phyloP scores from a whole-genome alignment of 2,888 invertebrate species.

The Carpatolechia fugitivella region DNA sequence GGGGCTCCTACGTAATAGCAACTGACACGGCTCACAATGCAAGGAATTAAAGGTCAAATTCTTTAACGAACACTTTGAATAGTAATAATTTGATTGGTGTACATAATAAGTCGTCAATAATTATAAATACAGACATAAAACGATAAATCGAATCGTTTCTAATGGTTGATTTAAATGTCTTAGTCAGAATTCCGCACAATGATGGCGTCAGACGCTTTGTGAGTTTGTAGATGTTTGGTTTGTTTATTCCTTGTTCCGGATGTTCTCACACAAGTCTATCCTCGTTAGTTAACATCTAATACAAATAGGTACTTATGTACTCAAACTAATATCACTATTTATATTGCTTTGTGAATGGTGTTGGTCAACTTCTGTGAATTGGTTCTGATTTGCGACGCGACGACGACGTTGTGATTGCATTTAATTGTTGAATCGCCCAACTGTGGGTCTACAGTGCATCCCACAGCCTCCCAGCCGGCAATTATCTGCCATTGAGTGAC shows the following conservation, averaged over 20 bases:
- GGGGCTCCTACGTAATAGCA: constrained; percentile 59
- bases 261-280: not conserved
- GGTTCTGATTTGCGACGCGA: constrained; percentile 47
- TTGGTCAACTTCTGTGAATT: constrained; percentile 31
- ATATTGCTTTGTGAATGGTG: not conserved
- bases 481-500: constrained; percentile 38
- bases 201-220: not conserved
- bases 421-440: constrained; percentile 52
- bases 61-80: constrained; percentile 8
- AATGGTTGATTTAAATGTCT: not conserved
- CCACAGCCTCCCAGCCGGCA: constrained; percentile 30
- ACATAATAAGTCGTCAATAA: not conserved
- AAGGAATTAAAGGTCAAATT: constrained; percentile 41
- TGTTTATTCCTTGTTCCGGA: not conserved
- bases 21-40: constrained; percentile 26
- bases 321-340: not conserved
- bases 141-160: not conserved
- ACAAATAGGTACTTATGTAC: no score
- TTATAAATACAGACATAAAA: not conserved
- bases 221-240: not conserved
- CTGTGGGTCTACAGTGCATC: constrained; percentile 34
- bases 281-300: no score
- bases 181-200: not conserved
- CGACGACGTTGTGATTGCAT: constrained; percentile 40
- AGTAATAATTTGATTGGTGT: not conserved